Base-by-base conservation (phyloP, 1,140 invertebrate species). In the Idris sp. region DNA sequence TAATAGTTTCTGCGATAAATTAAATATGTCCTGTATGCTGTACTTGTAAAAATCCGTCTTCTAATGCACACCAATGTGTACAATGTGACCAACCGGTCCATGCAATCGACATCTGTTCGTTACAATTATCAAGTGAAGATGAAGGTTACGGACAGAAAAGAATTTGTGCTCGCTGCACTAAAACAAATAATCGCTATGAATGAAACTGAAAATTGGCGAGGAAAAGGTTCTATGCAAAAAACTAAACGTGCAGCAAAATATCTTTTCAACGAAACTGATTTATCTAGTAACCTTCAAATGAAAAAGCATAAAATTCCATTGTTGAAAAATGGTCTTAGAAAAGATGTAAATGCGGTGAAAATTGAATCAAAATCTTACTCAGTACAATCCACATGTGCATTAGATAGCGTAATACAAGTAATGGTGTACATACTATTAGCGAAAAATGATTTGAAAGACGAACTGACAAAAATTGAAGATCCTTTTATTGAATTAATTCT, bases 161-260 rank as follows among this genome's bases (percentile, higher is more conserved):
- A 26, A 22, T 76, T 36, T 2, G 19, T 10, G 0, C 18, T 7
- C 61, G 74, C 30, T 25, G 16, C 0, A 61, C 44, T 18, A 25
- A 3, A 15, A 36, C 46, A 41, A n/a, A 61, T 48, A 25, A n/a
- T 51, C 3, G 59, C 35, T 10, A n/a, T 36, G 1, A 64, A 61
- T 22, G 54, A 71, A 25, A 48, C 10, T 11, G 71, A 74, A 43
- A 36, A 72, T 46, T 78, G 72, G 76, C 13, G 41, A 43, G 48
- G 19, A 25, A 54, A 38, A 26, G 51, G 14, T 18, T 48, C 30
- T 18, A 48, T 10, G 9, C 41, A 9, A 46, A 36, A 46, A 67
- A 2, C 10, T n/a, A 43, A 68, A 36, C 40, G 28, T 0, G 5
- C 6, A 0, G 33, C 56, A 13, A 54, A 36, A 22, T 61, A 69